Conservation (phyloP, 2,888 invertebrate genomes). For the Charanyca ferruginea region DNA sequence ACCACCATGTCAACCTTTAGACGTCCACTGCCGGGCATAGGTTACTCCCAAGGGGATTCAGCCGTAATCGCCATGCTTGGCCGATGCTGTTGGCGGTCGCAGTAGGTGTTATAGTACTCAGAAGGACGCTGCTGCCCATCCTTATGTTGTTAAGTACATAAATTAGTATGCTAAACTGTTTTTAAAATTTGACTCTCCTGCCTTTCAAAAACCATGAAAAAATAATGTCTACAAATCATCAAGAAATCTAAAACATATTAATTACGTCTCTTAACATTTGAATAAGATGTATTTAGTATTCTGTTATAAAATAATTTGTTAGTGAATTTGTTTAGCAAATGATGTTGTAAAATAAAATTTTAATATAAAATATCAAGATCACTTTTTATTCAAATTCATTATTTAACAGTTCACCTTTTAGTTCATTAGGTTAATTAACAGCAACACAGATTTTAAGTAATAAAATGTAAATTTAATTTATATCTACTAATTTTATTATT, state of each 20-base stretch:
- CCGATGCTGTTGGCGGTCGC: too few relatives aligned
- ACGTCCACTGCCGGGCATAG: too few relatives aligned
- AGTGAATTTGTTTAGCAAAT: slow-evolving; percentile 9
- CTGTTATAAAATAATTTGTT: slow-evolving; percentile 10
- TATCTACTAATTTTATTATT: too few relatives aligned
- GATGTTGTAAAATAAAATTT: slow-evolving; percentile 21
- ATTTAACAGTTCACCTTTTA: slow-evolving; percentile 8
- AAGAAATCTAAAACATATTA: neutral
- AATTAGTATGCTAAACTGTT: too few relatives aligned
- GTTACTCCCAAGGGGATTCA: too few relatives aligned
- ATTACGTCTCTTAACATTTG: neutral
- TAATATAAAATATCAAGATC: slow-evolving; percentile 15
- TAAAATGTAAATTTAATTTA: neutral
- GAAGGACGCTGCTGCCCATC: too few relatives aligned
- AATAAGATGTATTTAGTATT: slow-evolving; percentile 21
- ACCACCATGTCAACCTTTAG: too few relatives aligned
- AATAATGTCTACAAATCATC: neutral
- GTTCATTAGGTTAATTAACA: slow-evolving; percentile 2
- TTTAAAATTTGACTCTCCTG: too few relatives aligned
- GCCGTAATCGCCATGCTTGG: too few relatives aligned
- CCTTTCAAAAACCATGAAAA: too few relatives aligned
- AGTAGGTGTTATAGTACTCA: too few relatives aligned
- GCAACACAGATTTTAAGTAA: neutral
- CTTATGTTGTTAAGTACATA: too few relatives aligned
- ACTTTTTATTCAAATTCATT: slow-evolving; percentile 14